Evolutionary conservation across 2,113 vertebrate species (phyloP).

Genomic region (Ceuthmochares aereus): DNA sequence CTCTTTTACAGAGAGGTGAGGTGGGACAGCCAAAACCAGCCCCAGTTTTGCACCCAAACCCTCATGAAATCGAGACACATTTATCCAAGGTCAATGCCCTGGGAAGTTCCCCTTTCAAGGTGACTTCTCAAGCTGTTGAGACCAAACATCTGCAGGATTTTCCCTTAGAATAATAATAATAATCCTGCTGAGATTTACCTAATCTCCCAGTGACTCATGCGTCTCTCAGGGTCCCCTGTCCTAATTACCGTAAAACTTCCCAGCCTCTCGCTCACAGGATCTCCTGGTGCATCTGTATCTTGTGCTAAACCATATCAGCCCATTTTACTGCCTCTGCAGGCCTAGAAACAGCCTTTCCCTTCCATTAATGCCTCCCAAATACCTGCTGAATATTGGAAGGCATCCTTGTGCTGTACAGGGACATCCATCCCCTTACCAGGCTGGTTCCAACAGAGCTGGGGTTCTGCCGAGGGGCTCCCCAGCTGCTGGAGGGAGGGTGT

Average conservation of each 20-base stretch:
- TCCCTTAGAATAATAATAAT: background rate
- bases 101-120: background rate
- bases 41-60: background rate
- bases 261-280: background rate
- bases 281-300: fast-evolving
- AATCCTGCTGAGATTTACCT: slow-evolving; percentile 35
- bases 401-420: background rate
- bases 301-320: background rate
- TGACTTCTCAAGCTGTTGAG: slow-evolving; percentile 16
- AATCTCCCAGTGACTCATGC: slow-evolving; percentile 22
- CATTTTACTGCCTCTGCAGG: background rate
- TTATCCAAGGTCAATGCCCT: background rate
- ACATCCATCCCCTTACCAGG: background rate
- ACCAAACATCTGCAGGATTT: slow-evolving; percentile 33
- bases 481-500: fast-evolving
- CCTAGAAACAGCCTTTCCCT: background rate
- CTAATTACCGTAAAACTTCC: background rate
- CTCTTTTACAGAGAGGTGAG: background rate
- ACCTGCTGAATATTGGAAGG: background rate
- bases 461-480: background rate
- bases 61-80: background rate
- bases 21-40: fast-evolving
- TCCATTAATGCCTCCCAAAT: background rate
- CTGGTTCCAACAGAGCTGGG: background rate
- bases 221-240: background rate